These are phyloP conservation scores for Lymantria dispar DNA, from an alignment of 2,888 invertebrate genomes.

Conservation along the genomic window DNA sequence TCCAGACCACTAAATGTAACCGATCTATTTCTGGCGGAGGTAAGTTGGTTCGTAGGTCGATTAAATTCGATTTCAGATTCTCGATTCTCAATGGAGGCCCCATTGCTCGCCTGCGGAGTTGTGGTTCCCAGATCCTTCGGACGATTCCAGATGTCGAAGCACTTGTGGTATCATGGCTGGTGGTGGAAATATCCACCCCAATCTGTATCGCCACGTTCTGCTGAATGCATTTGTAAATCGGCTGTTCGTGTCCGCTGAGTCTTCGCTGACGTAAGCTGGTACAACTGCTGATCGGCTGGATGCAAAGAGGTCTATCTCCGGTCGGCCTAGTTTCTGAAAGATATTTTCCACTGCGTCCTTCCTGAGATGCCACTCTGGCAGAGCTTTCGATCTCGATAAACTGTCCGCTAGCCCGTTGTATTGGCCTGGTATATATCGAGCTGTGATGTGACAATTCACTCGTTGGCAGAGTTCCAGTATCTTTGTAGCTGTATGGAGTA, in stretches of 20 bases:
- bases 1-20: too few relatives aligned
- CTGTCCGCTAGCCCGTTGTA: constrained; percentile 21
- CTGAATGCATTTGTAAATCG: constrained; percentile 20
- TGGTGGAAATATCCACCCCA: constrained; percentile 27
- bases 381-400: constrained; percentile 12
- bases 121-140: constrained; percentile 16
- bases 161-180: constrained; percentile 18
- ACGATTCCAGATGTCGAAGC: constrained; percentile 16
- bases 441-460: constrained; percentile 7
- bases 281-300: constrained; percentile 17
- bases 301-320: constrained; percentile 22
- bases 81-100: neutral
- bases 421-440: constrained; percentile 17
- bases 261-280: constrained; percentile 6
- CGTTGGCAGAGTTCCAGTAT: constrained; percentile 3
- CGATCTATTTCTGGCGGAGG: neutral
- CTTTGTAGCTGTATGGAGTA: neutral
- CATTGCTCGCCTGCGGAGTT: constrained; percentile 8
- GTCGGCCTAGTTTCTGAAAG: constrained; percentile 10
- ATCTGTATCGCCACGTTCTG: constrained; percentile 17
- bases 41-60: constrained; percentile 2
- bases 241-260: constrained; percentile 5
- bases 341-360: neutral
- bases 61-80: constrained; percentile 1
- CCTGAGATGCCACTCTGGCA: constrained; percentile 11